phyloP scores from a whole-genome alignment of 2,888 invertebrate genomes.

The Exocentrus adspersus region DNA sequence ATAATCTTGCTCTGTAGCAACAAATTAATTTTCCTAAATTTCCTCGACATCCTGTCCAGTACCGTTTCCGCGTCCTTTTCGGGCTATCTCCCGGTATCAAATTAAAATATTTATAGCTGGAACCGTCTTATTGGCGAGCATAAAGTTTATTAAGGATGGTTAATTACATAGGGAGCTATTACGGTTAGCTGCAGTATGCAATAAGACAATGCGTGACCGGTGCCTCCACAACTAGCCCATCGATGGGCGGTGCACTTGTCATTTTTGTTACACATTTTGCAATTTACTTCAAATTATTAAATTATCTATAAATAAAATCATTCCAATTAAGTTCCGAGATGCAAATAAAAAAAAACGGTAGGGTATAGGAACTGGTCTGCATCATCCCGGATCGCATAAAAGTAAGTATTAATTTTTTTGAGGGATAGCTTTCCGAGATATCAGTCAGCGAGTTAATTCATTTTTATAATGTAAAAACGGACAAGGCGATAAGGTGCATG shows the following conservation, averaged over 20 bases:
- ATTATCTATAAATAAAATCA: constrained; percentile 53
- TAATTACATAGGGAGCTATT: constrained; percentile 41
- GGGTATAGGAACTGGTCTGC: constrained; percentile 49
- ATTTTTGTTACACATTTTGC: constrained; percentile 51
- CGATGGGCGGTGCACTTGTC: constrained; percentile 41
- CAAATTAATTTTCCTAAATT: no score
- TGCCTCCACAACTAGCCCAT: constrained; percentile 36
- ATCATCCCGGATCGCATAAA: constrained; percentile 29
- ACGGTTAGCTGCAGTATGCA: constrained; percentile 39
- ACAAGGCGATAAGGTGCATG: background rate
- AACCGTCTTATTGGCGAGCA: background rate
- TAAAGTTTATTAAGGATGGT: constrained; percentile 38
- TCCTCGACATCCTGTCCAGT: no score
- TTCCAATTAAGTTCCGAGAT: constrained; percentile 44
- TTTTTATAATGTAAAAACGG: background rate
- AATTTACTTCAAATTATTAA: constrained; percentile 52
- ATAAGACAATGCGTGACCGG: constrained; percentile 45
- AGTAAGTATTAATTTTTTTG: constrained; percentile 40
- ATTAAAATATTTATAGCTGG: background rate
- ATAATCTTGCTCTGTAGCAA: no score
- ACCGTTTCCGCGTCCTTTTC: background rate
- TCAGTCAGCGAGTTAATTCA: constrained; percentile 26
- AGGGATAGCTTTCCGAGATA: constrained; percentile 21
- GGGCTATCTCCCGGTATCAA: background rate
- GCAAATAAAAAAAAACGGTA: constrained; percentile 37